phyloP scores from a whole-genome alignment of 2,113 vertebrate genomes.

The Nerophis lumbriciformis region DNA sequence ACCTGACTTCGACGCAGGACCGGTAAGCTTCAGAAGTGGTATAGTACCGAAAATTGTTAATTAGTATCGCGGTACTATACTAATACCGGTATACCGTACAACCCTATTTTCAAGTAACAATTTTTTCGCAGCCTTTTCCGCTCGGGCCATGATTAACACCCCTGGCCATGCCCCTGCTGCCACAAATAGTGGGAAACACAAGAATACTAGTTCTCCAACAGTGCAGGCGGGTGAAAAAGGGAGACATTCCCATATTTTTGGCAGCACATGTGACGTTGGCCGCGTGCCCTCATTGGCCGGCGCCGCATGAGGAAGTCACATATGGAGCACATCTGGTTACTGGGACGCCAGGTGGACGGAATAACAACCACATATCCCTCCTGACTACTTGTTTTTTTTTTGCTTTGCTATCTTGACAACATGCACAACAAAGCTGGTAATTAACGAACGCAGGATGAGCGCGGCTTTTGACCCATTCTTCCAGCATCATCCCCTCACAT shows the following conservation, averaged over 20 bases:
- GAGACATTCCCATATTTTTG: slow-evolving; percentile 23
- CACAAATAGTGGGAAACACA: too few species aligned
- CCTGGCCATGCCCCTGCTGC: too few species aligned
- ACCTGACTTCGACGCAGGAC: too few species aligned
- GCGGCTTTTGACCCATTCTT: slow-evolving; percentile 9
- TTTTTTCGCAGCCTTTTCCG: too few species aligned
- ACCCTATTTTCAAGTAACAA: too few species aligned
- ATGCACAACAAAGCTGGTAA: slow-evolving; percentile 6
- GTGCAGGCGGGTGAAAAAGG: neutral
- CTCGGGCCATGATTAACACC: too few species aligned
- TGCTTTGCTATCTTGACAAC: neutral
- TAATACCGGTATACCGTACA: too few species aligned
- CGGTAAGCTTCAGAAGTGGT: too few species aligned
- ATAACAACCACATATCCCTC: slow-evolving; percentile 39
- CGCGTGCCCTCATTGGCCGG: slow-evolving; percentile 37
- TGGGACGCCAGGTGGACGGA: slow-evolving; percentile 38
- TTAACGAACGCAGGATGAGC: slow-evolving; percentile 15
- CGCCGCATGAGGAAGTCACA: slow-evolving; percentile 26
- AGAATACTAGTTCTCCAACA: too few species aligned
- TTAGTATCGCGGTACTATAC: too few species aligned
- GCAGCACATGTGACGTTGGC: slow-evolving; percentile 14
- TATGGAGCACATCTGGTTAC: slow-evolving; percentile 44
- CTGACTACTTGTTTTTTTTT: slow-evolving; percentile 15
- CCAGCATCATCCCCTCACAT: slow-evolving; percentile 33
- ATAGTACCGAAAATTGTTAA: too few species aligned